Conservation (phyloP, 2,797 vertebrate genomes). For the Eutrigla gurnardus region DNA sequence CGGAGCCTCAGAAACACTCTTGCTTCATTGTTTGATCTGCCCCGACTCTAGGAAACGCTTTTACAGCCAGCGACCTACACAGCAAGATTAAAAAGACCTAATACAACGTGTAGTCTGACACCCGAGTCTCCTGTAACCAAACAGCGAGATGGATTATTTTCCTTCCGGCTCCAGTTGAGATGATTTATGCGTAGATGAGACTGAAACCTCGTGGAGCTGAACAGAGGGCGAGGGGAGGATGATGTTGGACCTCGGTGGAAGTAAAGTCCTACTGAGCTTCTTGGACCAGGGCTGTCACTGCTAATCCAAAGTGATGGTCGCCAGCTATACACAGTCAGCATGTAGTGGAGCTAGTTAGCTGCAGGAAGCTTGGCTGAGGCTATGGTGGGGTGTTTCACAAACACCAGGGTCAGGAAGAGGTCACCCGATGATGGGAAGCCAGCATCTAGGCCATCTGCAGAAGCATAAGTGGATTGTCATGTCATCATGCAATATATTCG, state of each 20-base stretch:
- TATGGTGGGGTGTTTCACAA: constrained; percentile 42
- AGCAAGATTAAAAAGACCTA: too few relatives aligned
- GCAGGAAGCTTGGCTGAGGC: constrained; percentile 37
- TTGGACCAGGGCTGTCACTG: constrained; percentile 43
- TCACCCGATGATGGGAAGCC: constrained; percentile 32
- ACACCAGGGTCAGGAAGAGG: constrained; percentile 49
- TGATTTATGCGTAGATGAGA: constrained; percentile 12
- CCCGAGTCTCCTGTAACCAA: not conserved
- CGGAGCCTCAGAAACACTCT: constrained; percentile 3
- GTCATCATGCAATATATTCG: not conserved
- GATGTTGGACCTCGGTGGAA: constrained; percentile 5
- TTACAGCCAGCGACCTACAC: not conserved
- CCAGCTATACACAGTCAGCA: constrained; percentile 64
- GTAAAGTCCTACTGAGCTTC: constrained; percentile 21
- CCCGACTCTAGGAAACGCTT: not conserved
- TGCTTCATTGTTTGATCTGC: constrained; percentile 8
- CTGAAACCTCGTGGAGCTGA: constrained; percentile 2
- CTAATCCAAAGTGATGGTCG: constrained; percentile 61
- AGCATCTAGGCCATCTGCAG: not conserved
- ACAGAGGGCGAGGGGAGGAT: constrained; percentile 7
- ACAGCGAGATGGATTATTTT: not conserved
- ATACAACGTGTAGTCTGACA: not conserved
- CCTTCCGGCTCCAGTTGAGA: not conserved
- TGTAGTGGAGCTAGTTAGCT: constrained; percentile 44
- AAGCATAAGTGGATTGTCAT: not conserved